A percentile compares a stretch with the other conserved stretches of the same genome.
phyloP scores from a whole-genome alignment of 2,113 vertebrate species.

The Labrus mixtus region DNA sequence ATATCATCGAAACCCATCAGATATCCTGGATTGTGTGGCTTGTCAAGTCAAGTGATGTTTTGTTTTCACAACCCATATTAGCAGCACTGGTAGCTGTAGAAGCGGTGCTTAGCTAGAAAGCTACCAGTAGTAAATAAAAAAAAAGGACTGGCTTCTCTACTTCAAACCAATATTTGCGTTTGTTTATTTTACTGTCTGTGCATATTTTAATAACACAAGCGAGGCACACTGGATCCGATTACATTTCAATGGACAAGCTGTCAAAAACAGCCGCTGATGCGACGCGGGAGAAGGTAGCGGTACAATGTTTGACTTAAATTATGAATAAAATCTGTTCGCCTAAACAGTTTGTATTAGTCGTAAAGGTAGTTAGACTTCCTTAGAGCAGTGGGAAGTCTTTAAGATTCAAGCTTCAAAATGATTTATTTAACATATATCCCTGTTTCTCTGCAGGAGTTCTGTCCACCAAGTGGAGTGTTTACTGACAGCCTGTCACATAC shows the following conservation, averaged over 20 bases:
- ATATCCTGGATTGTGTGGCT: neutral
- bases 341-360: neutral
- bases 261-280: constrained; percentile 57
- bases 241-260: constrained; percentile 65
- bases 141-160: too few relatives aligned
- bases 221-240: constrained; percentile 12
- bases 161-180: too few relatives aligned
- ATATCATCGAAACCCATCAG: constrained; percentile 10
- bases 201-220: neutral
- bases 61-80: constrained; percentile 8
- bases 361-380: neutral
- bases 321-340: neutral
- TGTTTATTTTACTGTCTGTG: too few relatives aligned
- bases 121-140: neutral
- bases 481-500: constrained; percentile 83
- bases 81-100: neutral
- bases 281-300: constrained; percentile 58
- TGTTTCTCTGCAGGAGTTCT: constrained; percentile 43
- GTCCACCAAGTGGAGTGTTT: constrained; percentile 43
- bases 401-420: neutral
- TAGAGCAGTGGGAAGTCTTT: constrained; percentile 18
- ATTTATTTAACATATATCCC: neutral
- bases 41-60: constrained; percentile 44
- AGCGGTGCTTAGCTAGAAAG: neutral
- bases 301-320: neutral